Evolutionary conservation across 2,888 invertebrate genomes (phyloP).

Genomic region (Galerucella calmariensis): DNA sequence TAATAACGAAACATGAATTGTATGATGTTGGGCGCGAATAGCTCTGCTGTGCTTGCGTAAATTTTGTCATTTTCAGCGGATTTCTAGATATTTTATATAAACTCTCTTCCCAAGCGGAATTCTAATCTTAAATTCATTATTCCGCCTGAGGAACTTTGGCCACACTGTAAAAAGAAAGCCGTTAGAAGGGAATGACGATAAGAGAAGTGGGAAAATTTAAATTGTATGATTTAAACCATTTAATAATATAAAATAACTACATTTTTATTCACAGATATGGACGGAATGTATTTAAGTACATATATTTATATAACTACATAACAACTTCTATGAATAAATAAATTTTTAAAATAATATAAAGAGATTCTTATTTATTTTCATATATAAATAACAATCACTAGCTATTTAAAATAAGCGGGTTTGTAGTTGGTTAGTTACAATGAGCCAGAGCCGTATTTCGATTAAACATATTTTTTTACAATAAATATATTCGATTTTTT

Average conservation of each 20-base stretch:
- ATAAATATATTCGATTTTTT: no score
- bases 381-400: not conserved
- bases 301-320: constrained; percentile 16
- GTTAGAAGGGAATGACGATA: not conserved
- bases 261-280: constrained; percentile 45
- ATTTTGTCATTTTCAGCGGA: no score
- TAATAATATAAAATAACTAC: constrained; percentile 44
- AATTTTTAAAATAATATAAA: not conserved
- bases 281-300: constrained; percentile 42
- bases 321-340: constrained; percentile 1
- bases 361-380: not conserved
- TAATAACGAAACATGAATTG: no score
- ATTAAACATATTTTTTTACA: no score
- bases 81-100: no score
- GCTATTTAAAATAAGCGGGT: not conserved
- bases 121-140: no score
- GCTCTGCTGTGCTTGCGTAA: no score
- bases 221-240: not conserved
- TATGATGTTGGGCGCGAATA: no score
- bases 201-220: constrained; percentile 25
- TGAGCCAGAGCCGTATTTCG: not conserved
- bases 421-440: not conserved
- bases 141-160: no score
- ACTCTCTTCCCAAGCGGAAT: no score
- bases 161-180: not conserved